Evolutionary conservation across 2,888 invertebrate genomes (phyloP), one percentile per base, ranked within the genome.

Genomic region (Oscheius myriophilus): DNA sequence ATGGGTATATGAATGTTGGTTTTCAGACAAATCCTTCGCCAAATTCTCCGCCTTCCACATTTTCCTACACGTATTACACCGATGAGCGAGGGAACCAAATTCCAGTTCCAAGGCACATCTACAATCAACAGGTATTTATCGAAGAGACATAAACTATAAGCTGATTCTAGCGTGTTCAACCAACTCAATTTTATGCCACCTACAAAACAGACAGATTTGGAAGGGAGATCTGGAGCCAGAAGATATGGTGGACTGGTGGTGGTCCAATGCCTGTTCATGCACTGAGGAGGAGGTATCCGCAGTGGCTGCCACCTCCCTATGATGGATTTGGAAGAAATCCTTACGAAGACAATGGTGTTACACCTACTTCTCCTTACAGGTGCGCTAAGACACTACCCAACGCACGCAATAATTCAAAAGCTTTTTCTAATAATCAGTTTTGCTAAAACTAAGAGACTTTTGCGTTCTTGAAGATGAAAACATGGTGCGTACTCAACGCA

Each of bases 261-360:
- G 63, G 52, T 33, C 63, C 51, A 12, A 51, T 53, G 51, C 63
- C 63, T 12, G 23, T 63, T 52, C 61, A 61, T 14, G 61, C 61
- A 9, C 21, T 61, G 26, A 61, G 61, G 39, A 49, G 49, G 25
- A 46, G 61, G 14, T 61, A 61, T 61, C 49, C 61, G 46, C 49
- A 54, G 21, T 65, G 53, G 64, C 39, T 65, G 25, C 55, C 64
- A 21, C 53, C 64, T 11, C 54, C 55, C 23, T 45, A 65, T 21
- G 55, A 65, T 39, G 64, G 64, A n/a, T 65, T 65, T 45, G 53
- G 64, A 26, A 65, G 41, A 46, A 65, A 65, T 39, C 61, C 61
- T 12, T 61, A 61, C 26, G 61, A 61, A 25, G 61, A 61, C 18
- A 46, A 59, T 25, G 49, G 7, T n/a, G 26, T 18, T 9, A 18